These are phyloP conservation scores for Dasypolia templi DNA, from an alignment of 2,888 invertebrate species.

Conservation along the genomic window DNA sequence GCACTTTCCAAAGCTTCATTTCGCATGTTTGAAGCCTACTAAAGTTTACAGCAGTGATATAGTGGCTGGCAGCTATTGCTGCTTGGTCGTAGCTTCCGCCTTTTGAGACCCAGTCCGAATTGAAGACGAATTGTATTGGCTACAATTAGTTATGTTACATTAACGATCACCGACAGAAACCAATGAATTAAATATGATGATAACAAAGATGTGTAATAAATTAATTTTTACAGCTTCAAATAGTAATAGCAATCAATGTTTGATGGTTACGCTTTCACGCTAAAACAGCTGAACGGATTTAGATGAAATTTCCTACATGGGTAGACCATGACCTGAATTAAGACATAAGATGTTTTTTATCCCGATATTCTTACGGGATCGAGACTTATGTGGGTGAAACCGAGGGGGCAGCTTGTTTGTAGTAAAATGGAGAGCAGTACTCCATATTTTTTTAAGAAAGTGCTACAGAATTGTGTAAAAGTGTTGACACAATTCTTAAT, in stretches of 20 bases:
- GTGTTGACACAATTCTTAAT: too few species aligned
- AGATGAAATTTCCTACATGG: too few species aligned
- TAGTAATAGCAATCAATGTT: conserved; percentile 7
- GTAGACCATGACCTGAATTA: too few species aligned
- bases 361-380: too few species aligned
- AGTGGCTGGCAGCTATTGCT: conserved; percentile 1
- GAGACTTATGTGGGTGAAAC: too few species aligned
- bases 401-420: too few species aligned
- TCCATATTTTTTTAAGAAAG: too few species aligned
- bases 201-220: not conserved
- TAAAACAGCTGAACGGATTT: too few species aligned
- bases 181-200: not conserved
- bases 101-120: not conserved
- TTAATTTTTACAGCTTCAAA: conserved; percentile 11
- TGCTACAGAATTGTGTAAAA: too few species aligned
- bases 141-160: not conserved
- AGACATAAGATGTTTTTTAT: too few species aligned
- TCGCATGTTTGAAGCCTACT: not conserved
- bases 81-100: conserved; percentile 11
- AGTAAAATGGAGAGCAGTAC: too few species aligned
- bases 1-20: conserved; percentile 2
- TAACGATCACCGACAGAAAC: not conserved
- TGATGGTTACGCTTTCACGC: too few species aligned
- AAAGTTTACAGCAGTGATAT: conserved; percentile 8
- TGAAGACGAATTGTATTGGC: not conserved